Base-by-base conservation (phyloP, 2,797 vertebrate genomes). In the Lepus townsendii region DNA sequence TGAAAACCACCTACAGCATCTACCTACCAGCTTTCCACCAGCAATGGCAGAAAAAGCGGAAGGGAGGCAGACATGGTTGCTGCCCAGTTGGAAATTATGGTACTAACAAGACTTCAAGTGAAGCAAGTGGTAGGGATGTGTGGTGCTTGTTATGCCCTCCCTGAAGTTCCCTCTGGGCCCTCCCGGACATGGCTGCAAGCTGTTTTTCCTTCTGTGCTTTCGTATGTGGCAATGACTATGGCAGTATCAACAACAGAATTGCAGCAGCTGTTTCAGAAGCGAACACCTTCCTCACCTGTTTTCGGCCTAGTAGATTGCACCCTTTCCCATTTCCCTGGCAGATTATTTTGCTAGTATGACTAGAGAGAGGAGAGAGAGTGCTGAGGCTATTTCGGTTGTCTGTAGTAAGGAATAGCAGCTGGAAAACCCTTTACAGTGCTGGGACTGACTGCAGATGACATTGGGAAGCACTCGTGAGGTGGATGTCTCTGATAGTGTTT, bases 31-130 rank as follows among this genome's bases (percentile, higher is more conserved):
- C 54, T 65, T 66, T 62, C 82, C 91, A 83, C 63, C 22, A 50
- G 75, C 27, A 11, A 30, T 14, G 26, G 32, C 35, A 38, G 65
- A 82, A 38, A 95, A 93, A 76, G 88, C 22, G 22, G 90, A 95
- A 90, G 85, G 65, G 73, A 91, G 27, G 66, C 69, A 69, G 78
- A 65, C 0, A 9, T 83, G 84, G 73, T 65, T 1, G 6, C 62
- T 85, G 35, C 69, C 76, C 30, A 16, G 14, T 26, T 89, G 91
- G 91, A 85, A 83, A 57, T 54, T n/a, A 79, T 27, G 83, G 83
- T 66, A 13, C 38, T 17, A 54, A n/a, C 54, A 19, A 20, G 71
- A 50, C 68, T 32, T 38, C 32, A 54, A 91, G 52, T 52, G 76
- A 84, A 16, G 80, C 72, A 75, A 62, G 65, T 19, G 32, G 90